These are phyloP conservation scores for Probosciger aterrimus DNA, from an alignment of 2,113 vertebrate genomes.

Conservation along the genomic window DNA sequence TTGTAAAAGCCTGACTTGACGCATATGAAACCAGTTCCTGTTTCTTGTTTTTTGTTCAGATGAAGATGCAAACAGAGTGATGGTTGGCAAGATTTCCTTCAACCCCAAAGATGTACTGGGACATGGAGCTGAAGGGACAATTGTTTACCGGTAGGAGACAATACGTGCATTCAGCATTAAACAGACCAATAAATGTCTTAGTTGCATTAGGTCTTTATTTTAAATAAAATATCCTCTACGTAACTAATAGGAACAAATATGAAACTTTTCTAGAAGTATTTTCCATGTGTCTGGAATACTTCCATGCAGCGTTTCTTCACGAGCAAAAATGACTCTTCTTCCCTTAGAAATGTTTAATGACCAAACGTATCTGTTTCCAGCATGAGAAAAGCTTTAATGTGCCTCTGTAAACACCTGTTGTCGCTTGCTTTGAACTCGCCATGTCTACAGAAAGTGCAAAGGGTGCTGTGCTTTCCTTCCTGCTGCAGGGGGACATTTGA, in stretches of 20 bases:
- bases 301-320: not conserved
- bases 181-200: not conserved
- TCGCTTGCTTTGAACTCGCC: accelerated
- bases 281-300: not conserved
- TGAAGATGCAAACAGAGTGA: slow-evolving; percentile 78
- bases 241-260: not conserved
- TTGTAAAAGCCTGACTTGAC: not conserved
- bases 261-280: not conserved
- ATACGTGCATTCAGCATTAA: not conserved
- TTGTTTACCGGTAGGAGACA: slow-evolving; percentile 88
- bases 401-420: not conserved
- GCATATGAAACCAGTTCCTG: not conserved
- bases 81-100: slow-evolving; percentile 93
- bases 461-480: not conserved
- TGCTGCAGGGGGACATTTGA: slow-evolving; percentile 89
- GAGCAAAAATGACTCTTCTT: not conserved
- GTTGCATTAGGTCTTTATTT: not conserved
- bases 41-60: slow-evolving; percentile 66
- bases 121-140: slow-evolving; percentile 95
- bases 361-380: not conserved
- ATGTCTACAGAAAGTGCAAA: not conserved
- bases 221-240: not conserved
- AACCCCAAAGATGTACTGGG: slow-evolving; percentile 89
- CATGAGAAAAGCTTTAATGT: not conserved
- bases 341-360: not conserved